phyloP scores from a whole-genome alignment of 2,113 vertebrate genomes.

The Trinectes maculatus region DNA sequence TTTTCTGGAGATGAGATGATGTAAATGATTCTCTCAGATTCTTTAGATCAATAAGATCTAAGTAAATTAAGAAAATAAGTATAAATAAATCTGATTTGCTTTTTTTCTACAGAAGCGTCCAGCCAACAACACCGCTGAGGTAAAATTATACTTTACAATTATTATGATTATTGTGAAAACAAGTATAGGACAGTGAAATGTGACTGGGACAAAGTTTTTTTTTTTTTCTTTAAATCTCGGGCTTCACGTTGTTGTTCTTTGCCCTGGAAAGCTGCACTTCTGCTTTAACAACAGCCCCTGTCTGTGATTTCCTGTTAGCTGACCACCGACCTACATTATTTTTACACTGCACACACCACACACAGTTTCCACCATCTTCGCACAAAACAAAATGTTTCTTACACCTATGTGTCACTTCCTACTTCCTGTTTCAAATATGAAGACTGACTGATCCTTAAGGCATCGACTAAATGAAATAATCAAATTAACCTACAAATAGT shows the following conservation, averaged over 20 bases:
- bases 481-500: no score
- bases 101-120: slow-evolving; percentile 22
- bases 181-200: no score
- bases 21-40: no score
- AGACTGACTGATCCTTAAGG: not conserved
- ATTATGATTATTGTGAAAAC: no score
- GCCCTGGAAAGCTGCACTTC: slow-evolving; percentile 6
- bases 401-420: not conserved
- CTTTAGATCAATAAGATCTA: no score
- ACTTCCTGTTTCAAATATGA: slow-evolving; percentile 24
- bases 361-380: slow-evolving; percentile 47
- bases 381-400: not conserved
- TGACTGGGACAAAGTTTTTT: no score
- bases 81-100: slow-evolving; percentile 15
- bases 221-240: no score
- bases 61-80: no score
- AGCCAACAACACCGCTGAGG: not conserved
- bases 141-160: slow-evolving; percentile 28
- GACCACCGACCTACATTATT: slow-evolving; percentile 53
- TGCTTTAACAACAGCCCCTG: not conserved
- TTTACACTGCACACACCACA: slow-evolving; percentile 24
- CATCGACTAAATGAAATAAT: not conserved
- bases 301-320: slow-evolving; percentile 54
- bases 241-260: no score
- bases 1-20: no score